A percentile compares a stretch with the other conserved stretches of the same genome.
These are phyloP conservation scores for Ranitomeya imitator DNA, from an alignment of 2,113 vertebrate genomes.

Conservation along the genomic window DNA sequence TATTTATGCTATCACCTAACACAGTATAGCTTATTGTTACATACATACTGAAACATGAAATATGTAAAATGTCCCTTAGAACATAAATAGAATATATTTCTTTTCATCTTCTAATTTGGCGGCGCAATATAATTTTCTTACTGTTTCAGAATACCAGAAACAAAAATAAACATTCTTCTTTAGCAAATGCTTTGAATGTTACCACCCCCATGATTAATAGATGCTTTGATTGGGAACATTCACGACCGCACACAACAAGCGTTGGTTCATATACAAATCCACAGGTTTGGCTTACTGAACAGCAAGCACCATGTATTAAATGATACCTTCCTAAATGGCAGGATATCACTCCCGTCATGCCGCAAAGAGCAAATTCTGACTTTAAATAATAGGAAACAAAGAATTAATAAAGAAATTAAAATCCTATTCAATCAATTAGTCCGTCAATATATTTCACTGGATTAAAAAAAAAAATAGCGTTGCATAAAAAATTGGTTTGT, in stretches of 20 bases:
- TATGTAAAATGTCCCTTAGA: background rate
- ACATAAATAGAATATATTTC: background rate
- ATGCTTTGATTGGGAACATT: conserved; percentile 33
- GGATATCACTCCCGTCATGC: conserved; percentile 12
- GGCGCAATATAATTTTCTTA: background rate
- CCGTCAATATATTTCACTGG: background rate
- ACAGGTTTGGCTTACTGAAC: background rate
- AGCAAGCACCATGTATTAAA: conserved; percentile 7
- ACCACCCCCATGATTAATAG: conserved; percentile 30
- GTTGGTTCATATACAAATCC: conserved; percentile 25
- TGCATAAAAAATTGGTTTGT: too few relatives aligned
- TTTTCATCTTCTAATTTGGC: conserved; percentile 2
- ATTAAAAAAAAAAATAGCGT: background rate
- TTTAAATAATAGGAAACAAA: background rate
- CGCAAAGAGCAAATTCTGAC: background rate
- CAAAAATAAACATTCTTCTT: conserved; percentile 29
- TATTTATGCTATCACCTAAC: background rate
- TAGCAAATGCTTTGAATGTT: background rate
- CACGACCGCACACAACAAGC: conserved; percentile 23
- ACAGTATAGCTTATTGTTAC: background rate
- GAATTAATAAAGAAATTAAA: background rate
- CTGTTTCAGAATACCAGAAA: conserved; percentile 15
- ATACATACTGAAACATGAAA: background rate
- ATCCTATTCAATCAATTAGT: background rate
- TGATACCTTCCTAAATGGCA: background rate